Percentiles rank a stretch among this genome's conserved stretches.
Evolutionary conservation across 2,797 vertebrate species (phyloP).

Genomic region (Limosa lapponica): DNA sequence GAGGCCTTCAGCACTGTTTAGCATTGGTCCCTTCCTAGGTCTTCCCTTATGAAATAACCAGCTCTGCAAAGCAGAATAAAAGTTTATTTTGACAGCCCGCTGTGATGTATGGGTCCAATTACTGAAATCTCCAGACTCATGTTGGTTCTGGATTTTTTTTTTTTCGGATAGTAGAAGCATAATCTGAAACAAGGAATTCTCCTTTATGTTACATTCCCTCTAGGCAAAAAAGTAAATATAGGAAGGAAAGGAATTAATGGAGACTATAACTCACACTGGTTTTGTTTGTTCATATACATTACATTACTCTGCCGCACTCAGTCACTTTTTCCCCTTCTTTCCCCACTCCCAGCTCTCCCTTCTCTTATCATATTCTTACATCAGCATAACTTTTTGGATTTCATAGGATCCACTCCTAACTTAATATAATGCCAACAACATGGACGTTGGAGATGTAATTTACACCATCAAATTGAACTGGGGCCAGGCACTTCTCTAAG

Average conservation of each 20-base stretch:
- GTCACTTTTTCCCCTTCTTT: background rate
- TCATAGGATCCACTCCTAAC: background rate
- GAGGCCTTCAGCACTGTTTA: background rate
- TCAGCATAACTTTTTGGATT: background rate
- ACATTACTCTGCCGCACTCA: background rate
- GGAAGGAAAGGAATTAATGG: slow-evolving; percentile 42
- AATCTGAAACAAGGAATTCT: slow-evolving; percentile 39
- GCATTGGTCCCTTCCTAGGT: background rate
- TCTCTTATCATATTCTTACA: background rate
- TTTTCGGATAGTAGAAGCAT: background rate
- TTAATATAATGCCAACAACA: background rate
- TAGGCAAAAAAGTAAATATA: slow-evolving; percentile 18
- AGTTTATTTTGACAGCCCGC: slow-evolving; percentile 25
- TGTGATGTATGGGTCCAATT: slow-evolving; percentile 44
- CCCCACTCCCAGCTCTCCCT: background rate
- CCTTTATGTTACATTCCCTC: slow-evolving; percentile 1
- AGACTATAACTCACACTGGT: background rate
- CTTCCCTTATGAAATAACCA: background rate
- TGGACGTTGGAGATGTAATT: slow-evolving; percentile 27
- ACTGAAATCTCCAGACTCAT: background rate
- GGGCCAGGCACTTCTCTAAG: background rate
- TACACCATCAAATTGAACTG: background rate
- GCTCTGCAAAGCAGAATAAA: background rate
- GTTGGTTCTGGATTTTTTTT: background rate
- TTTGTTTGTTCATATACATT: slow-evolving; percentile 8